phyloP scores from a whole-genome alignment of 1,140 invertebrate genomes.

The Zaprionus africanus region DNA sequence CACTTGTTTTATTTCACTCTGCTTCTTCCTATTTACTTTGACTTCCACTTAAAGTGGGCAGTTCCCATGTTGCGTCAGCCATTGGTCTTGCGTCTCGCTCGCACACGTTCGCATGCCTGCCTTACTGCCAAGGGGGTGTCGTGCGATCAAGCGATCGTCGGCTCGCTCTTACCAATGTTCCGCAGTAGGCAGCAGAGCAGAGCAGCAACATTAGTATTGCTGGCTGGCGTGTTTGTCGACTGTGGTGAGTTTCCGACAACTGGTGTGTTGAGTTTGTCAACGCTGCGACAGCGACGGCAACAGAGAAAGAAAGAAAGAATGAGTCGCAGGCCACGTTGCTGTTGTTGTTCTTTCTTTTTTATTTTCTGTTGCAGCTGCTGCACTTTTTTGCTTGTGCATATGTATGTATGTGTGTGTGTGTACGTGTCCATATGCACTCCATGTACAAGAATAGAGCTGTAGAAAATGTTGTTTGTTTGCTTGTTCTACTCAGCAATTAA shows the following conservation, averaged over 20 bases:
- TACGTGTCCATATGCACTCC: background rate
- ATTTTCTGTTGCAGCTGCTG: constrained; percentile 23
- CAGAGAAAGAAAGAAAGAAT: constrained; percentile 22
- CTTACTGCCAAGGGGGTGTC: background rate
- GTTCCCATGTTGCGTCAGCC: constrained; percentile 64
- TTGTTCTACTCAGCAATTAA: background rate
- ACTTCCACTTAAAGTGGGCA: constrained; percentile 42
- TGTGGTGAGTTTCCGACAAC: constrained; percentile 55
- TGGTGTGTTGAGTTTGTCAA: constrained; percentile 45
- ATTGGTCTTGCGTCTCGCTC: constrained; percentile 76
- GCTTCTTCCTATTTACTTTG: constrained; percentile 45
- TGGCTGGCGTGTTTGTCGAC: constrained; percentile 18
- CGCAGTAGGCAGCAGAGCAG: constrained; percentile 30
- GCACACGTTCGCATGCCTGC: background rate
- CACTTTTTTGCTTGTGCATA: constrained; percentile 8
- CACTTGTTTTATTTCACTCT: constrained; percentile 21
- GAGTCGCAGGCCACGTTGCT: background rate
- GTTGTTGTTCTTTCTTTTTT: background rate
- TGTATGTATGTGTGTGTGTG: background rate
- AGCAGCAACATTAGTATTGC: constrained; percentile 30
- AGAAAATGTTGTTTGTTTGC: background rate
- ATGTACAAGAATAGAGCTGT: background rate
- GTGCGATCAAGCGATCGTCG: constrained; percentile 57
- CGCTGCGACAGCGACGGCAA: constrained; percentile 20
- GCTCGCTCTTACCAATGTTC: constrained; percentile 49